These are phyloP conservation scores for Oryzias celebensis DNA, from an alignment of 2,113 vertebrate species.

Conservation along the genomic window DNA sequence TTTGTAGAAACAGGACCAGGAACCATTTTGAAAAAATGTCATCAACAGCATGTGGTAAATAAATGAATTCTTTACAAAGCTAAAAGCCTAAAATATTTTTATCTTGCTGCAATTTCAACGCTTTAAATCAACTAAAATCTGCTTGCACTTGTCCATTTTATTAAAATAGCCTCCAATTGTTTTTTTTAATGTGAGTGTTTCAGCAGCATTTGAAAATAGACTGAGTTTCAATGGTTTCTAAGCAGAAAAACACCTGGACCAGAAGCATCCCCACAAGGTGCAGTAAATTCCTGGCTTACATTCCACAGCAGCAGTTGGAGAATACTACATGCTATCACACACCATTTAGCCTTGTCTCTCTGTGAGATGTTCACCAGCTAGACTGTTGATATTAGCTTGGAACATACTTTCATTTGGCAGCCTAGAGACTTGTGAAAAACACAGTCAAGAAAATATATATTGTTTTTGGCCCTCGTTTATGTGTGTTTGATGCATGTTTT, in stretches of 20 bases:
- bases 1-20: not conserved
- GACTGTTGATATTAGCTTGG: constrained; percentile 65
- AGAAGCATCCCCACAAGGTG: constrained; percentile 64
- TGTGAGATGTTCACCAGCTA: constrained; percentile 46
- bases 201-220: constrained; percentile 27
- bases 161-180: constrained; percentile 34
- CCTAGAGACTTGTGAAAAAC: constrained; percentile 50
- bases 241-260: constrained; percentile 70
- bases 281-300: constrained; percentile 70
- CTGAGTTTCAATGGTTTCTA: constrained; percentile 35
- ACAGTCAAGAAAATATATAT: constrained; percentile 46
- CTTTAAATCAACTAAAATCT: constrained; percentile 24
- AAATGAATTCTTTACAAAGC: not conserved
- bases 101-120: constrained; percentile 4
- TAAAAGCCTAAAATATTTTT: constrained; percentile 13
- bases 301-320: constrained; percentile 61
- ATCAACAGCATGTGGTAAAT: too few species aligned
- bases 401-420: constrained; percentile 44
- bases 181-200: constrained; percentile 22
- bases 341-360: constrained; percentile 67
- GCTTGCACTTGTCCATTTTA: constrained; percentile 42
- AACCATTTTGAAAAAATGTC: not conserved
- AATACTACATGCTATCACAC: constrained; percentile 67
- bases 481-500: constrained; percentile 16
- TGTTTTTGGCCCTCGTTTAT: constrained; percentile 18